Percentiles rank a stretch among this genome's conserved stretches.
These are phyloP conservation scores for Stomatorhinus ivindoensis DNA, from an alignment of 2,113 vertebrate species.

Conservation along the genomic window DNA sequence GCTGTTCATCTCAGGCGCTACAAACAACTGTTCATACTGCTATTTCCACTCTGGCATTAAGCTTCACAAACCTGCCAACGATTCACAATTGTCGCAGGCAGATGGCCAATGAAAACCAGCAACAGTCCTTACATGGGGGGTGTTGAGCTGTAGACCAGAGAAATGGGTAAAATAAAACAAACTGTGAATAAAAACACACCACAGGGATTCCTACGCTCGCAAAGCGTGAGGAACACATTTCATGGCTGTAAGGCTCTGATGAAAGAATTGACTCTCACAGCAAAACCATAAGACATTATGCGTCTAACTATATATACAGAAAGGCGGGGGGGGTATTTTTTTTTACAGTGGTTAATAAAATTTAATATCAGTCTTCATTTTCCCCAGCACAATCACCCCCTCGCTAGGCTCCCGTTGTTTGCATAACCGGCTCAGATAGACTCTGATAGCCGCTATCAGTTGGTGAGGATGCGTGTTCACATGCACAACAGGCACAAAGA, in stretches of 20 bases:
- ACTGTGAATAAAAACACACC: not conserved
- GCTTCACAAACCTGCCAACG: not conserved
- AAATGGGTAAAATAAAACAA: not conserved
- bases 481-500: not conserved
- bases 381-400: not conserved
- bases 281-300: not conserved
- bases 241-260: not conserved
- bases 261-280: not conserved
- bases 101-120: not conserved
- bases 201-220: not conserved
- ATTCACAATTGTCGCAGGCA: not conserved
- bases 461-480: not conserved
- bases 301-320: not conserved
- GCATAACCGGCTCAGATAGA: not conserved
- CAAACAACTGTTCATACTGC: not conserved
- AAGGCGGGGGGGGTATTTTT: not conserved
- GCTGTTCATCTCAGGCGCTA: not conserved
- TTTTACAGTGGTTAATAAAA: not conserved
- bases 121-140: not conserved
- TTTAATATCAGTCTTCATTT: not conserved
- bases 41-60: not conserved
- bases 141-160: not conserved
- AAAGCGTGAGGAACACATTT: not conserved
- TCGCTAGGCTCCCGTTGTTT: not conserved
- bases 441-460: not conserved